Evolutionary conservation across 2,113 vertebrate species (phyloP).

Genomic region (Himantopus leucocephalus): DNA sequence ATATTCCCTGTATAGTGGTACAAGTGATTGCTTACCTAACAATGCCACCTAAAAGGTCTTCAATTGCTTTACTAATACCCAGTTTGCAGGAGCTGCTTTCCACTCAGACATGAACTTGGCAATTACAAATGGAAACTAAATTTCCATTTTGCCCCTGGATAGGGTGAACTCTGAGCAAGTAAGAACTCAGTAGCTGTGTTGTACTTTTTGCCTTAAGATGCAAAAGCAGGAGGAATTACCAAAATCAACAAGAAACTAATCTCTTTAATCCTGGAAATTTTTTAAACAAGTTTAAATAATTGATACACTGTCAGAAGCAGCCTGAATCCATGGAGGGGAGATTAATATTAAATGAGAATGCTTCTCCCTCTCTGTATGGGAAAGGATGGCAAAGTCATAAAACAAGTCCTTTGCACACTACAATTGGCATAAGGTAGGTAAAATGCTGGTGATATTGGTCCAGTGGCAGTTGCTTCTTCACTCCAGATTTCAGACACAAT

Average conservation of each 20-base stretch:
- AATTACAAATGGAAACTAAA: neutral
- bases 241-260: constrained; percentile 15
- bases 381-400: neutral
- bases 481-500: neutral
- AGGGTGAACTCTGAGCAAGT: neutral
- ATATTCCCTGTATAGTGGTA: neutral
- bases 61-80: neutral
- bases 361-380: neutral
- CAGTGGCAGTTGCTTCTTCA: neutral
- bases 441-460: neutral
- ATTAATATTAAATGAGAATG: constrained; percentile 53
- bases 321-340: neutral
- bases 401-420: neutral
- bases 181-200: neutral
- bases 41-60: neutral
- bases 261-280: constrained; percentile 45
- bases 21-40: neutral
- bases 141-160: neutral
- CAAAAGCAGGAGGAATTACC: neutral
- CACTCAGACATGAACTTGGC: neutral
- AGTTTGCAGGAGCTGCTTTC: neutral
- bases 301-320: constrained; percentile 35
- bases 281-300: constrained; percentile 66
- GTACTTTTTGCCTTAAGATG: neutral
- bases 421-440: neutral